These are phyloP conservation scores for Drosophila monieri DNA, from an alignment of 2,888 invertebrate genomes.

Conservation along the genomic window DNA sequence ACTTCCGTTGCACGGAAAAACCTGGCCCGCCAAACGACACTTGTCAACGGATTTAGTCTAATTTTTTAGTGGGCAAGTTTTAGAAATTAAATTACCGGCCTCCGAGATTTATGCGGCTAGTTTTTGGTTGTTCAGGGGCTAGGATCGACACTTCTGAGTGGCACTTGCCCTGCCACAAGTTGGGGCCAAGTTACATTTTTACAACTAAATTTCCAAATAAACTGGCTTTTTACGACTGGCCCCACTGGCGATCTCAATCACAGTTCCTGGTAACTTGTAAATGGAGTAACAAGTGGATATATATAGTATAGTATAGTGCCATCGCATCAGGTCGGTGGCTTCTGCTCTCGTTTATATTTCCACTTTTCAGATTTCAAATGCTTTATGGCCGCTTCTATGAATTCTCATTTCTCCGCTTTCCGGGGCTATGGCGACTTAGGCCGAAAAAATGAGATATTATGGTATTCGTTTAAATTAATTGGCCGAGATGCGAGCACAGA, in stretches of 20 bases:
- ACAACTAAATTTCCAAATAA: constrained; percentile 71
- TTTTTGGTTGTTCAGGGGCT: constrained; percentile 44
- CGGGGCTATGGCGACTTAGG: constrained; percentile 25
- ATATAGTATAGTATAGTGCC: constrained; percentile 7
- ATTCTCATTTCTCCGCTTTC: constrained; percentile 47
- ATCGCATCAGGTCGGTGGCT: constrained; percentile 39
- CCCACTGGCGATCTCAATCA: constrained; percentile 76
- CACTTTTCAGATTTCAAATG: constrained; percentile 59
- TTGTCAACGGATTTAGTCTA: constrained; percentile 68
- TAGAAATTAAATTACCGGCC: constrained; percentile 60
- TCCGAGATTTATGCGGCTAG: constrained; percentile 62
- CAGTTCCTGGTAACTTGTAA: constrained; percentile 78
- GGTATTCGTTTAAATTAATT: constrained; percentile 75
- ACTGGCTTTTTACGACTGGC: constrained; percentile 66
- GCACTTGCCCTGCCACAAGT: constrained; percentile 64
- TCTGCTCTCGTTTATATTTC: constrained; percentile 43
- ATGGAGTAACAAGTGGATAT: constrained; percentile 79
- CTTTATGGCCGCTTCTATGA: constrained; percentile 71
- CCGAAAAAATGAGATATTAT: constrained; percentile 75
- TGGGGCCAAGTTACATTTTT: constrained; percentile 52
- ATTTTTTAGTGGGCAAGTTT: constrained; percentile 52
- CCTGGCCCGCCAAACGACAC: constrained; percentile 52
- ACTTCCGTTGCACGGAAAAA: constrained; percentile 66
- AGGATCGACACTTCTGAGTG: constrained; percentile 51
- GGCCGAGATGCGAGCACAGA: constrained; percentile 63